Percentiles rank a stretch among this genome's conserved stretches.
phyloP scores from a whole-genome alignment of 2,888 invertebrate species.

The Spialia ferax region DNA sequence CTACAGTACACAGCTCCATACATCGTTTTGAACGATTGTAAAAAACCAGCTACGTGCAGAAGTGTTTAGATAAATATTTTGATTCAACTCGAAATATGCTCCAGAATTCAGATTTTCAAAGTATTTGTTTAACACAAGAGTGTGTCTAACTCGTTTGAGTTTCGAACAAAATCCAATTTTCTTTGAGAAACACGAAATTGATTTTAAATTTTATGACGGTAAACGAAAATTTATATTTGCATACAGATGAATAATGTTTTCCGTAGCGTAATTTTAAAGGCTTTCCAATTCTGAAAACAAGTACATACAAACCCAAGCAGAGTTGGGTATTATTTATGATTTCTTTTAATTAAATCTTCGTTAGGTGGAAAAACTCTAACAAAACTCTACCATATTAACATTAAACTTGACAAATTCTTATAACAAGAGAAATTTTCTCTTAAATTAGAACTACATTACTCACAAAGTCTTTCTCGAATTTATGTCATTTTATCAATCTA shows the following conservation, averaged over 20 bases:
- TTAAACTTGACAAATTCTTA: too few relatives aligned
- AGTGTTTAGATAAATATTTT: slow-evolving; percentile 35
- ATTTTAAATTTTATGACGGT: background rate
- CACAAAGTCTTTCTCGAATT: too few relatives aligned
- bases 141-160: slow-evolving; percentile 12
- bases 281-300: background rate
- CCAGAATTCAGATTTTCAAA: slow-evolving; percentile 19
- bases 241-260: background rate
- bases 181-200: slow-evolving; percentile 13
- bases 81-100: slow-evolving; percentile 30
- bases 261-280: background rate
- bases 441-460: too few relatives aligned
- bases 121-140: slow-evolving; percentile 21
- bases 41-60: slow-evolving; percentile 8
- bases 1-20: background rate
- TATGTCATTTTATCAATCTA: too few relatives aligned
- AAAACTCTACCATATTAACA: too few relatives aligned
- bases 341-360: too few relatives aligned
- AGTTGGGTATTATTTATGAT: too few relatives aligned
- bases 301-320: background rate
- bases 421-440: too few relatives aligned
- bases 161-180: slow-evolving; percentile 14
- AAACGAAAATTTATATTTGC: slow-evolving; percentile 1
- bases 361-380: too few relatives aligned
- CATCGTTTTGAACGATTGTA: background rate